Percentiles rank a stretch among this genome's conserved stretches.
These are phyloP conservation scores for Dicranocentrus wangi DNA, from an alignment of 2,888 invertebrate genomes.

Conservation along the genomic window DNA sequence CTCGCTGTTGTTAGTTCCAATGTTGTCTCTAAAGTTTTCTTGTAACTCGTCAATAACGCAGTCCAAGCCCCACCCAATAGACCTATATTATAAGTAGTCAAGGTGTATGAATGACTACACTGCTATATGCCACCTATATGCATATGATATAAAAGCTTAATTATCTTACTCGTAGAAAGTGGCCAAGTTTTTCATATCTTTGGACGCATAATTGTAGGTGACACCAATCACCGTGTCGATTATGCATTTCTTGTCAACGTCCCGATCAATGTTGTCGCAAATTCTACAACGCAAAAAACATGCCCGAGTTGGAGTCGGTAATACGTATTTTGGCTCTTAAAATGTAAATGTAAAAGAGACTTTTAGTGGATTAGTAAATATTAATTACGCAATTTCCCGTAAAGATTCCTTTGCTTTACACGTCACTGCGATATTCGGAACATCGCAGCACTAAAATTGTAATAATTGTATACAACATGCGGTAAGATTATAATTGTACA, in stretches of 20 bases:
- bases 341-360: no score
- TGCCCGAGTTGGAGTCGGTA: background rate
- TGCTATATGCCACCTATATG: no score
- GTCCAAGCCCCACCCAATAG: slow-evolving; percentile 38
- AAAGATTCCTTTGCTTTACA: slow-evolving; percentile 10
- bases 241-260: background rate
- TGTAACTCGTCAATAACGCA: slow-evolving; percentile 31
- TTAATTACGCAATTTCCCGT: slow-evolving; percentile 21
- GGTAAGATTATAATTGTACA: no score
- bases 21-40: background rate
- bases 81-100: no score
- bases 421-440: slow-evolving; percentile 21
- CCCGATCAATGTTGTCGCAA: slow-evolving; percentile 23
- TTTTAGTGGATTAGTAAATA: no score
- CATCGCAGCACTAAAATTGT: slow-evolving; percentile 22
- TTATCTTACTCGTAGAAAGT: slow-evolving; percentile 27
- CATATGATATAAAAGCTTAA: no score
- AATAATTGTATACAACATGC: no score
- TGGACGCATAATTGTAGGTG: slow-evolving; percentile 4
- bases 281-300: background rate
- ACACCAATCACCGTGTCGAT: slow-evolving; percentile 27
- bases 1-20: background rate
- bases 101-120: no score
- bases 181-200: slow-evolving; percentile 15
- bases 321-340: no score